A percentile compares a stretch with the other conserved stretches of the same genome.
phyloP scores from a whole-genome alignment of 2,113 vertebrate genomes.

The Mesocricetus auratus region DNA sequence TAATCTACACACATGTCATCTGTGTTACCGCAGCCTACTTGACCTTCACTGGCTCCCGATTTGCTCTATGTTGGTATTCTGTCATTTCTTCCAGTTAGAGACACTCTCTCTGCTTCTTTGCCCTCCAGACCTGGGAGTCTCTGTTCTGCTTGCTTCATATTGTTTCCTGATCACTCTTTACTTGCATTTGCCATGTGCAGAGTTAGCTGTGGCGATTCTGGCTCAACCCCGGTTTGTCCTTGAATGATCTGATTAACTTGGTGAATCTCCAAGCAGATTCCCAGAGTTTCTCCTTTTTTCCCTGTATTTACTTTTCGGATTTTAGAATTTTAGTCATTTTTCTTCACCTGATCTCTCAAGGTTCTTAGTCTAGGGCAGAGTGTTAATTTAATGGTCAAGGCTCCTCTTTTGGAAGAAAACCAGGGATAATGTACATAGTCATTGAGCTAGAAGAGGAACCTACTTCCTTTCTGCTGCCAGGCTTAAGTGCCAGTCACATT shows the following conservation, averaged over 20 bases:
- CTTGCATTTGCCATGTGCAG: background rate
- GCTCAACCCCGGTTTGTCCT: background rate
- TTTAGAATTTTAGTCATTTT: background rate
- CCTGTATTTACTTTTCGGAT: background rate
- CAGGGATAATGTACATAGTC: background rate
- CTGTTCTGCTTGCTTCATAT: background rate
- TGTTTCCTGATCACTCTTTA: background rate
- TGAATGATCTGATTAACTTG: background rate
- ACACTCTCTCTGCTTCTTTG: background rate
- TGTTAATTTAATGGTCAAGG: background rate
- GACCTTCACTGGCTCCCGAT: background rate
- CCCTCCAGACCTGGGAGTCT: background rate
- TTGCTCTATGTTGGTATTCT: no score
- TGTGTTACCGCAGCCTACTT: background rate
- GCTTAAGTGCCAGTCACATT: background rate
- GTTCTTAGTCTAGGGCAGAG: background rate
- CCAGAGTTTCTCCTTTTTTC: background rate
- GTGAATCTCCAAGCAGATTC: background rate
- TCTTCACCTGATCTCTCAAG: background rate
- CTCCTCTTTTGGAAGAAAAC: background rate
- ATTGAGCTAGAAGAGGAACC: background rate
- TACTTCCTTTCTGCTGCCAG: background rate
- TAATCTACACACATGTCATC: background rate
- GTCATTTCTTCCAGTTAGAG: background rate
- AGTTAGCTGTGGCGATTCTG: background rate